Evolutionary conservation across 2,888 invertebrate genomes (phyloP).

Genomic region (Erebia aethiops): DNA sequence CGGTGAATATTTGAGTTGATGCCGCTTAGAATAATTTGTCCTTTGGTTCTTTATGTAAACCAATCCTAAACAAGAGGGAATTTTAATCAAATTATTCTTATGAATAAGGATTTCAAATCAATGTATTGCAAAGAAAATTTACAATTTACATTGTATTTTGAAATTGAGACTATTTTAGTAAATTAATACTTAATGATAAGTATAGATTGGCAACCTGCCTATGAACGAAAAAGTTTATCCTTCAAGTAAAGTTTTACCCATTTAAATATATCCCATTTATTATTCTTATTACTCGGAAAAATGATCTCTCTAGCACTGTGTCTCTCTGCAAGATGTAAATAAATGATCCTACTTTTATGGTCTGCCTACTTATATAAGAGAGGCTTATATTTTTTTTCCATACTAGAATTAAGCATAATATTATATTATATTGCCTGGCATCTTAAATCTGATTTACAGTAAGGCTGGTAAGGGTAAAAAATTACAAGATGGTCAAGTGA

Average conservation of each 20-base stretch:
- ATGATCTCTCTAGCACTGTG: conserved; percentile 1
- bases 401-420: neutral
- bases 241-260: neutral
- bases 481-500: neutral
- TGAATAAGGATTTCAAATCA: neutral
- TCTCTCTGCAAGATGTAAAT: conserved; percentile 1
- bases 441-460: neutral
- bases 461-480: neutral
- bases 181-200: too few relatives aligned
- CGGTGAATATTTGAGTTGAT: conserved; percentile 36
- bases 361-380: neutral
- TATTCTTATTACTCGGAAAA: conserved; percentile 3
- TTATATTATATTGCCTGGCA: neutral
- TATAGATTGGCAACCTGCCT: too few relatives aligned
- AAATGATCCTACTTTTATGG: conserved; percentile 12
- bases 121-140: too few relatives aligned
- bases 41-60: neutral
- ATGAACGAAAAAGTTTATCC: neutral
- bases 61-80: neutral
- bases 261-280: conserved; percentile 10
- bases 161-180: too few relatives aligned
- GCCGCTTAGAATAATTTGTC: conserved; percentile 15
- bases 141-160: too few relatives aligned
- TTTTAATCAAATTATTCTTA: neutral
- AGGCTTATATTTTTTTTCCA: neutral